Percentiles rank a stretch among this genome's conserved stretches.
phyloP scores from a whole-genome alignment of 2,888 invertebrate genomes.

The Stratiomys singularior region DNA sequence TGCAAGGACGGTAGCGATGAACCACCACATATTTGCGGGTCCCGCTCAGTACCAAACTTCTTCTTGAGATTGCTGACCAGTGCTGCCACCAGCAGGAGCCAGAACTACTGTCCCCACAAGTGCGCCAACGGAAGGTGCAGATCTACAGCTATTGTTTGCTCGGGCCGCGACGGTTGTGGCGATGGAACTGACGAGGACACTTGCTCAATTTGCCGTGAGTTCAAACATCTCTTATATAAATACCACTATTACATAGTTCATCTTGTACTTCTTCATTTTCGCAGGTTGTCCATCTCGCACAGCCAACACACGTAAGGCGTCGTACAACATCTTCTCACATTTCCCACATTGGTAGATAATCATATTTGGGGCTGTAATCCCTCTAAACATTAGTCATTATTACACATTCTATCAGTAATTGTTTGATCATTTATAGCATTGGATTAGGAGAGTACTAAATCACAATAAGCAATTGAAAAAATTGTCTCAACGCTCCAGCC shows the following conservation, averaged over 20 bases:
- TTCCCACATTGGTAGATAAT: constrained; percentile 25
- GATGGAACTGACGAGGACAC: constrained; percentile 88
- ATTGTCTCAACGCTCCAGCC: too few species aligned
- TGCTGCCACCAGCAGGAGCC: constrained; percentile 51
- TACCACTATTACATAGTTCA: background rate
- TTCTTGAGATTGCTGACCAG: constrained; percentile 61
- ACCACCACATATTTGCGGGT: constrained; percentile 78
- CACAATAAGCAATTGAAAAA: too few species aligned
- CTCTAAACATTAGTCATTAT: constrained; percentile 18
- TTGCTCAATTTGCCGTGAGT: constrained; percentile 88
- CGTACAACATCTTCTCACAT: constrained; percentile 33
- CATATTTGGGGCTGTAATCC: background rate
- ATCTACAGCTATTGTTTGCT: constrained; percentile 89
- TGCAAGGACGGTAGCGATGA: constrained; percentile 93
- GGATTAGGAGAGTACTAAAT: background rate
- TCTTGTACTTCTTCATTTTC: background rate
- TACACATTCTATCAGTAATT: constrained; percentile 13
- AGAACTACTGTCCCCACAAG: constrained; percentile 77
- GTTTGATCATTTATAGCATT: background rate
- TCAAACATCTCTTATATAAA: too few species aligned
- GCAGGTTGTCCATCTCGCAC: constrained; percentile 70
- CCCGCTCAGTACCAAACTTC: constrained; percentile 65
- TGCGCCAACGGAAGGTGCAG: constrained; percentile 90
- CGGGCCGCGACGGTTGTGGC: constrained; percentile 90
- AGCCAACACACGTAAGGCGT: background rate